Evolutionary conservation across 2,888 invertebrate genomes (phyloP).

Genomic region (Clepsis dumicolana): DNA sequence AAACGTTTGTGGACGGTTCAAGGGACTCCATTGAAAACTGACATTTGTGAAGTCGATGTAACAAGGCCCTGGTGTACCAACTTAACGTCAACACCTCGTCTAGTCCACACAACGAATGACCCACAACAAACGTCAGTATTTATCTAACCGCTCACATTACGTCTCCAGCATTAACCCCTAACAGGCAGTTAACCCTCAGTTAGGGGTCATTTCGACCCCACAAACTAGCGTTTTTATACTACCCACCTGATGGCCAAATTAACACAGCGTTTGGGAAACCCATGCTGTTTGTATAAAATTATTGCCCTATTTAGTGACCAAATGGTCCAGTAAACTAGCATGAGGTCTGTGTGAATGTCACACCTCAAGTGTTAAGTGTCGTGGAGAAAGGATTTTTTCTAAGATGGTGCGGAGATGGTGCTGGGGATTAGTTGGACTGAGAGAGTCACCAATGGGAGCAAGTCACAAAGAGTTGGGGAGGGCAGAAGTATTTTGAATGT

Average conservation of each 20-base stretch:
- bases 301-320: conserved; percentile 27
- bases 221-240: conserved; percentile 64
- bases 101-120: background rate
- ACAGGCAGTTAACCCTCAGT: conserved; percentile 65
- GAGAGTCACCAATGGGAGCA: no score
- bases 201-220: conserved; percentile 54
- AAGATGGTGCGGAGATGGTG: background rate
- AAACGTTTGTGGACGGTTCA: no score
- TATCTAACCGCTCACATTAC: conserved; percentile 23
- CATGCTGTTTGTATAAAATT: conserved; percentile 48
- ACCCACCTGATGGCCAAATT: conserved; percentile 62
- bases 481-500: no score
- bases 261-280: conserved; percentile 60
- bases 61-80: no score
- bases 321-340: conserved; percentile 2
- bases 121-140: conserved; percentile 14
- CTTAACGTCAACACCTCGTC: background rate
- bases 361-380: background rate
- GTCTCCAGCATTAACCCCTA: conserved; percentile 49
- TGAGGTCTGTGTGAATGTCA: background rate
- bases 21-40: no score
- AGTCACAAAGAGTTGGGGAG: no score
- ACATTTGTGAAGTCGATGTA: no score
- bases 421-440: no score
- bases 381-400: background rate